These are phyloP conservation scores for Rafetus swinhoei DNA, from an alignment of 2,113 vertebrate genomes.

Conservation along the genomic window DNA sequence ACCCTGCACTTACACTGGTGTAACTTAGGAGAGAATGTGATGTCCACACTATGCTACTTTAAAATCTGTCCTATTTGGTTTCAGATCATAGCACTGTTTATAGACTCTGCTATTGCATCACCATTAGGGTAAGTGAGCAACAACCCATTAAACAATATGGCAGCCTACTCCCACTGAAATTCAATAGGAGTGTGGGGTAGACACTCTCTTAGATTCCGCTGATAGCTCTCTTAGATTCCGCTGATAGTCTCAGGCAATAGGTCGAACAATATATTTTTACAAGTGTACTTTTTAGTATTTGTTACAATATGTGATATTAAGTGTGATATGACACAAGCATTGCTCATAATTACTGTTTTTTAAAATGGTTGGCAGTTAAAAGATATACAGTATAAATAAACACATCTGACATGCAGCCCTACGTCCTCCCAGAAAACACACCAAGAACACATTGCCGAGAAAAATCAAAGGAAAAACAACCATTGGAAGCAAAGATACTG, in stretches of 20 bases:
- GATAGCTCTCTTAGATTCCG: neutral
- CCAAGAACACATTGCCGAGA: neutral
- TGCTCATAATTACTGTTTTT: neutral
- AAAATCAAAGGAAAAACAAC: neutral
- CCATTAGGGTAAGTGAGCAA: neutral
- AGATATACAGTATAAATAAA: neutral
- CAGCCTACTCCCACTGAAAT: neutral
- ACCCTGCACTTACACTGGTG: neutral
- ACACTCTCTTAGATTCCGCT: rapidly evolving
- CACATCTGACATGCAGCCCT: neutral
- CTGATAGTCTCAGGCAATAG: neutral
- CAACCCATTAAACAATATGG: neutral
- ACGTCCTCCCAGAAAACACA: neutral
- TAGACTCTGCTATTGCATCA: neutral
- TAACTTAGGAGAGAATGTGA: neutral
- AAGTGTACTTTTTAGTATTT: neutral
- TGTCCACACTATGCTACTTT: neutral
- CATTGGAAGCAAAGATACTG: neutral
- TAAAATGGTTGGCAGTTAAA: neutral
- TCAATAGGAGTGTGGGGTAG: rapidly evolving
- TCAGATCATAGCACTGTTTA: neutral
- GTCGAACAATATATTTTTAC: neutral
- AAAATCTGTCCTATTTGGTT: neutral
- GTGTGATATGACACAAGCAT: neutral
- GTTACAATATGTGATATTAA: neutral